Base-by-base conservation (phyloP, 1,140 invertebrate genomes). In the Temnothorax longispinosus region DNA sequence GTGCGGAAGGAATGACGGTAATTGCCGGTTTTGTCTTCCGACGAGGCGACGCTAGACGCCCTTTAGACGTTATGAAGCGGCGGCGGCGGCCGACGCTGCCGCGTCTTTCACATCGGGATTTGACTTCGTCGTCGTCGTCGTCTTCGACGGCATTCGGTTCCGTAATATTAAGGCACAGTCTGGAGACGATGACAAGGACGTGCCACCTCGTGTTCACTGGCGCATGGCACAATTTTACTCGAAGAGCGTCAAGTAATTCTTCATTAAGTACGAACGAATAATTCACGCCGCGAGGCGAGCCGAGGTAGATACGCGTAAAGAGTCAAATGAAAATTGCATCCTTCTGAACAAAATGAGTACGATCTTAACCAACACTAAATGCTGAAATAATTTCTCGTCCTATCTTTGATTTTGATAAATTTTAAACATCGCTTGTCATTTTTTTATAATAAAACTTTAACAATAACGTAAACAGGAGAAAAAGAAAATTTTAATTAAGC, bases 21-120 rank as follows among this genome's bases (percentile, higher is more conserved):
- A 86, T 86, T 86, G 85, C 74, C 75, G 76, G 85, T 80, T 86
- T 86, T 87, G 77, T 82, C 78, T 87, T 82, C 72, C 78, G 78
- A 82, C 77, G 77, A 82, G 72, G 78, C 77, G 65, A 87, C 85
- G 64, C 50, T 69, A 69, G 85, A 71, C 62, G 77, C 44, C 75
- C 44, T 71, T 82, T 87, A 82, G 64, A 60, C 85, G 77, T 86
- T 86, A 87, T 87, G 85, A 82, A 87, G 85, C 67, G 77, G 32
- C 62, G n/a, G 32, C 62, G n/a, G 60, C 67, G 27, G 47, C 67
- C 38, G 77, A 13, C 76, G 62, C 38, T 21, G 50, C 32, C 18
- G 56, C 77, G 60, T 52, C 64, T 86, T 80, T 86, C 60, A 78
- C 64, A 81, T 86, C 85, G 76, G 52, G 80, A 75, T 84, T 84